Base-by-base conservation (phyloP, 2,797 vertebrate genomes). In the Sternarchorhynchus goeldii region DNA sequence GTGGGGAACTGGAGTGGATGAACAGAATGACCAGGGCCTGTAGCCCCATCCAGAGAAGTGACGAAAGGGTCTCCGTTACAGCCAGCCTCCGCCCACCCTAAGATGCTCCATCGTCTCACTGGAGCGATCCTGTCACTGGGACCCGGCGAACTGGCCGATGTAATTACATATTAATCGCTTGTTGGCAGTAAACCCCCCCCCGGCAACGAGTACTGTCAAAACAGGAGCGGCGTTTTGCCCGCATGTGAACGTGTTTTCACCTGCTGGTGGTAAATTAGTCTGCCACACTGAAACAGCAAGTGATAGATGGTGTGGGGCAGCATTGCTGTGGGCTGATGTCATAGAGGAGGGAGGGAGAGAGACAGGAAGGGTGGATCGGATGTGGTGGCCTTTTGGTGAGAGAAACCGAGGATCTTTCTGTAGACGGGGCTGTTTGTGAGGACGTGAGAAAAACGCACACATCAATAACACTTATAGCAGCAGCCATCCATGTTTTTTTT, bases 131-230 rank as follows among this genome's bases (percentile, higher is more conserved):
- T 76, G 79, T 53, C 69, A 58, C 53, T n/a, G 16, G 55, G 25
- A 1, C 59, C 14, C 72, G 58, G 63, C 73, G 59, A 45, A 73
- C 73, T 85, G 77, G 72, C 50, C 83, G 82, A 79, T 88, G 82
- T 84, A 84, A 87, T 86, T 86, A 85, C 84, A 84, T 84, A 85
- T 87, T 80, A 83, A 86, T 85, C 68, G 70, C 82, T 69, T 86
- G 83, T 86, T 83, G 85, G 80, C 62, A 70, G 79, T 84, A 75
- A n/a, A n/a, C 25, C 25, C 25, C 25, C 25, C 81, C 86, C 80
- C 83, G 85, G 86, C 81, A 80, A 82, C 85, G 57, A 84, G 73
- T 63, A 55, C 79, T 76, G 76, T 83, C 85, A 87, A 86, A 83
- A 84, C 71, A 60, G 64, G 64, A 67, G 36, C 70, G 17, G 53